Percentiles rank a stretch among this genome's conserved stretches.
These are phyloP conservation scores for Caenorhabditis drosophilae DNA, from an alignment of 2,888 invertebrate genomes.

Conservation along the genomic window DNA sequence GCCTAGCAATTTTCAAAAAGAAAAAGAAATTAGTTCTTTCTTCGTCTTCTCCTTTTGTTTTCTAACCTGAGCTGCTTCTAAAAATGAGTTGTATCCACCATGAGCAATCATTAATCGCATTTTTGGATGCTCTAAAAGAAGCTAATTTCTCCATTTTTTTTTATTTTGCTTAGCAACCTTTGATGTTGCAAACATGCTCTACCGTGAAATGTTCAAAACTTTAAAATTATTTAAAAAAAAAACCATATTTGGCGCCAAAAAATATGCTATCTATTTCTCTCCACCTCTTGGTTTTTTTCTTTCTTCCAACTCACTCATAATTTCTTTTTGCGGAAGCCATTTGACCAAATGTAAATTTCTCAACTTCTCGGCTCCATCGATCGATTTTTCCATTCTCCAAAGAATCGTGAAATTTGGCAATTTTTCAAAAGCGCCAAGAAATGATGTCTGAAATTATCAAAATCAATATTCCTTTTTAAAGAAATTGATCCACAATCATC, in stretches of 20 bases:
- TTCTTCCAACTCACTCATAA: constrained; percentile 53
- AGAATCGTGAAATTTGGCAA: constrained; percentile 58
- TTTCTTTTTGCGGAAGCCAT: constrained; percentile 67
- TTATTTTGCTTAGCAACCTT: too few species aligned
- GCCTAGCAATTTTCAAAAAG: too few species aligned
- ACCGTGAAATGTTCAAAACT: not conserved
- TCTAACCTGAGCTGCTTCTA: constrained; percentile 64
- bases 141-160: too few species aligned
- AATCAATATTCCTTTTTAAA: not conserved
- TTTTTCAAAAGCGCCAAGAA: constrained; percentile 62
- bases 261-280: too few species aligned
- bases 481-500: constrained; percentile 62
- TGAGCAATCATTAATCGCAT: constrained; percentile 65
- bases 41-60: too few species aligned
- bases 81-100: constrained; percentile 67
- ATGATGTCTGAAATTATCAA: constrained; percentile 46
- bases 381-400: constrained; percentile 65
- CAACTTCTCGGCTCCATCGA: constrained; percentile 49
- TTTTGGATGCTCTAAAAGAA: constrained; percentile 55
- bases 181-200: too few species aligned
- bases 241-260: constrained; percentile 8
- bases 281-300: too few species aligned
- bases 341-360: constrained; percentile 60
- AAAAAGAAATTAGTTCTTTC: too few species aligned
- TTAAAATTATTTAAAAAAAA: not conserved